Evolutionary conservation across 2,113 vertebrate genomes (phyloP).

Genomic region (Lagenorhynchus albirostris): DNA sequence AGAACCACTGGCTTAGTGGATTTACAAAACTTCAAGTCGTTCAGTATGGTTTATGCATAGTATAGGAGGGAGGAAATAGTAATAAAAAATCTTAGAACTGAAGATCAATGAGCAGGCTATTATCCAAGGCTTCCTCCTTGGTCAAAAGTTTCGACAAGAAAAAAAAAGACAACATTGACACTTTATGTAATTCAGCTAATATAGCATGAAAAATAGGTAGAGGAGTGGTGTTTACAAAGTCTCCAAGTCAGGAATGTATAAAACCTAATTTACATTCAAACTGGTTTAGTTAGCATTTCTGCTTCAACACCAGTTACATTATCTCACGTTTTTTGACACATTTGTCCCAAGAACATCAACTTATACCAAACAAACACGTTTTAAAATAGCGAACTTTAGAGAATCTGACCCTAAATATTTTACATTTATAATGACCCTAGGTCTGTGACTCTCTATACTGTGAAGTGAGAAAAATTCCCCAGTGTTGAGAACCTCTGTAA

Average conservation of each 20-base stretch:
- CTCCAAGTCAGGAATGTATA: not conserved
- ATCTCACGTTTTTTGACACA: constrained; percentile 17
- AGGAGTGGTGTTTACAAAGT: not conserved
- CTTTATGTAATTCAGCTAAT: not conserved
- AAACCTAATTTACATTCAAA: not conserved
- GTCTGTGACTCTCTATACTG: not conserved
- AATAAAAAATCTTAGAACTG: not conserved
- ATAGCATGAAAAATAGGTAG: not conserved
- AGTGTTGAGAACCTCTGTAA: not conserved
- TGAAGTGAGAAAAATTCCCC: not conserved
- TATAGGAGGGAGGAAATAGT: not conserved
- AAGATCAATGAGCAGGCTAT: not conserved
- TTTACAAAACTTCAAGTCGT: not conserved
- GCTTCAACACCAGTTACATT: constrained; percentile 19
- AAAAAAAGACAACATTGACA: not conserved
- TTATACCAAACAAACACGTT: constrained; percentile 9
- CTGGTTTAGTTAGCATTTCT: constrained; percentile 52
- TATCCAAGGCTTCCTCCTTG: not conserved
- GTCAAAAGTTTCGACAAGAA: not conserved
- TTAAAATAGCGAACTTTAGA: constrained; percentile 13
- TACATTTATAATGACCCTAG: not conserved
- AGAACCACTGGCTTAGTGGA: not conserved
- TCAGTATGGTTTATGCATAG: not conserved
- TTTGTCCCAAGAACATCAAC: constrained; percentile 37
- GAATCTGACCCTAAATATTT: not conserved